A percentile compares a stretch with the other conserved stretches of the same genome.
Evolutionary conservation across 1,140 invertebrate species (phyloP).

Genomic region (Spodoptera litura): DNA sequence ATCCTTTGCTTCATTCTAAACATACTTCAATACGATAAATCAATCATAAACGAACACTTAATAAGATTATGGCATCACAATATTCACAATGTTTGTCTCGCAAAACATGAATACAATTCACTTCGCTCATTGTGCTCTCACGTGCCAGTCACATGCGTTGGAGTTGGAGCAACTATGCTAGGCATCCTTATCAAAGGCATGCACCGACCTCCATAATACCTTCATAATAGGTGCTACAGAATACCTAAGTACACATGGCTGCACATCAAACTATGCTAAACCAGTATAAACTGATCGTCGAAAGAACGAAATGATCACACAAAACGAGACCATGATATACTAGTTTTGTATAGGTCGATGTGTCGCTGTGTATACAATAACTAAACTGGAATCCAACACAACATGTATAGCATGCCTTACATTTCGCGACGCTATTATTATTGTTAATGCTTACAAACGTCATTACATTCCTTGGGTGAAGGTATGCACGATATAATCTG

Average conservation of each 20-base stretch:
- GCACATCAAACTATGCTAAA: no score
- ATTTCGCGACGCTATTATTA: conserved; percentile 59
- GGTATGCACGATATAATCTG: conserved; percentile 4
- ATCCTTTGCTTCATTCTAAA: neutral
- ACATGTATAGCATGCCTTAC: conserved; percentile 75
- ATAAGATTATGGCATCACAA: conserved; percentile 21
- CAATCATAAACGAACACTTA: neutral
- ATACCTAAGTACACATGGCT: conserved; percentile 68
- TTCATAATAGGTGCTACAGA: conserved; percentile 75
- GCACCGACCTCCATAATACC: conserved; percentile 74
- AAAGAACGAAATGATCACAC: no score
- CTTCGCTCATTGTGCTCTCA: conserved; percentile 25
- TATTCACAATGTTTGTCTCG: conserved; percentile 6
- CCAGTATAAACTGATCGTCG: no score
- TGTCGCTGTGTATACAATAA: conserved; percentile 55
- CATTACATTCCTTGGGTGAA: neutral
- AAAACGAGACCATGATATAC: no score
- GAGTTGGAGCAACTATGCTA: conserved; percentile 73
- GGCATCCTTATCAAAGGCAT: conserved; percentile 83
- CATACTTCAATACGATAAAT: neutral
- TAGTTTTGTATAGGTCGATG: no score
- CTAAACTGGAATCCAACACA: conserved; percentile 72
- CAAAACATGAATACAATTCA: conserved; percentile 32
- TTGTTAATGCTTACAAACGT: conserved; percentile 44
- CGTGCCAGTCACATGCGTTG: conserved; percentile 66